phyloP scores from a whole-genome alignment of 1,140 invertebrate species.

The Nomia melanderi region DNA sequence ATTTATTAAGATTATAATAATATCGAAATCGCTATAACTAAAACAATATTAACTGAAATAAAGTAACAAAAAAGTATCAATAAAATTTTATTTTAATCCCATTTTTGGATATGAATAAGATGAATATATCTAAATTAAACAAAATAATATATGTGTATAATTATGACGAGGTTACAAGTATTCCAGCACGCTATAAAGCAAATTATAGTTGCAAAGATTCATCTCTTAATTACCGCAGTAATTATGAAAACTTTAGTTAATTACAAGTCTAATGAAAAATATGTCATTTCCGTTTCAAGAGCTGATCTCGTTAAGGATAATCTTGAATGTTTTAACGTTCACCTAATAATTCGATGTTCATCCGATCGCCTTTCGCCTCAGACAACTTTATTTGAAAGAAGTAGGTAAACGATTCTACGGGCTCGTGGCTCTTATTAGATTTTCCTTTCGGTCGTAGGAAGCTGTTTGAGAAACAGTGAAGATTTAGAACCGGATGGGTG shows the following conservation, averaged over 20 bases:
- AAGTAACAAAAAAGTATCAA: no score
- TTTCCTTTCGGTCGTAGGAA: slow-evolving; percentile 2
- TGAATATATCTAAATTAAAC: no score
- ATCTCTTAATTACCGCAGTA: background rate
- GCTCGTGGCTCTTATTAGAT: slow-evolving; percentile 19
- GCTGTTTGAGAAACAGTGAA: slow-evolving; percentile 29
- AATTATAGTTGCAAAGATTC: background rate
- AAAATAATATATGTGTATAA: background rate
- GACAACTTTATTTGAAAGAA: slow-evolving; percentile 8
- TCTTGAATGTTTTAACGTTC: background rate
- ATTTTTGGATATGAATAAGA: no score
- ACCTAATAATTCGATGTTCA: slow-evolving; percentile 3
- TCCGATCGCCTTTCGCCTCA: background rate
- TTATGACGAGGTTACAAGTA: background rate
- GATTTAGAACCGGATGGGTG: slow-evolving; percentile 18
- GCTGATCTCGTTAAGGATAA: background rate
- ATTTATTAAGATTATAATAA: no score
- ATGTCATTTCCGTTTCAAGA: slow-evolving; percentile 6
- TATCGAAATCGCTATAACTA: no score
- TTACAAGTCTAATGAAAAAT: background rate
- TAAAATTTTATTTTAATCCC: no score
- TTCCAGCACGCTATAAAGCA: background rate
- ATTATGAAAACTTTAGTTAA: background rate
- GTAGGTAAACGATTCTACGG: background rate
- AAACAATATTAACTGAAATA: no score